Evolutionary conservation across 2,113 vertebrate genomes (phyloP), one percentile per base, ranked within the genome.

Genomic region (Gallinago jamesoni): DNA sequence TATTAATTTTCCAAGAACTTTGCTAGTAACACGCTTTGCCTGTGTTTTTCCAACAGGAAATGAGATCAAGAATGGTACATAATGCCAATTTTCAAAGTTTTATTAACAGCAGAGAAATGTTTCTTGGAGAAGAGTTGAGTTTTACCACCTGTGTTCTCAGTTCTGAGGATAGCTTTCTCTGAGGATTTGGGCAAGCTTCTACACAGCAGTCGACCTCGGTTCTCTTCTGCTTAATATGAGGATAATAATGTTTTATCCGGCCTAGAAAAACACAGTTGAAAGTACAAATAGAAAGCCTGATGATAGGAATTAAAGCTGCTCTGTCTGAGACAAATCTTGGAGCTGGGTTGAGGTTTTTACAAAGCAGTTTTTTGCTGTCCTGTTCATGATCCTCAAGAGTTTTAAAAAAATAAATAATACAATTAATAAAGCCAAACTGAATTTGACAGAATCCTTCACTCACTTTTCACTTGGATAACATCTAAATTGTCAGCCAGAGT

Each of bases 1-100:
- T 90, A 82, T 91, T 95, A 94, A 87, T 96, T 97, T 96, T 94
- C 92, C 90, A 89, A 82, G 77, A 76, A 87, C 41, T 93, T 57
- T 89, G n/a, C 73, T 93, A 82, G 66, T 92, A 94, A 48, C n/a
- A 12, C 37, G 47, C 89, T 94, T 91, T 91, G 68, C 73, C 45
- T 64, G 60, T 92, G 50, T 84, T 96, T 94, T 97, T 96, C 94
- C 92, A 87, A 24, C 57, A 93, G 95, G 94, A 96, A 96, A 97
- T 95, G 90, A 93, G 87, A 94, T 90, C 92, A 95, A 92, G 92
- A 53, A 35, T 73, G 39, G 41, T 64, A 39, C 28, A 30, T 37
- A 22, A 91, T 94, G 88, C 95, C 88, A 95, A 84, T 92, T 79
- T 90, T 84, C 69, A 87, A 87, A 89, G 87, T 19, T 84, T 93